Base-by-base conservation (phyloP, 2,113 vertebrate species). In the Cyrtonyx montezumae region DNA sequence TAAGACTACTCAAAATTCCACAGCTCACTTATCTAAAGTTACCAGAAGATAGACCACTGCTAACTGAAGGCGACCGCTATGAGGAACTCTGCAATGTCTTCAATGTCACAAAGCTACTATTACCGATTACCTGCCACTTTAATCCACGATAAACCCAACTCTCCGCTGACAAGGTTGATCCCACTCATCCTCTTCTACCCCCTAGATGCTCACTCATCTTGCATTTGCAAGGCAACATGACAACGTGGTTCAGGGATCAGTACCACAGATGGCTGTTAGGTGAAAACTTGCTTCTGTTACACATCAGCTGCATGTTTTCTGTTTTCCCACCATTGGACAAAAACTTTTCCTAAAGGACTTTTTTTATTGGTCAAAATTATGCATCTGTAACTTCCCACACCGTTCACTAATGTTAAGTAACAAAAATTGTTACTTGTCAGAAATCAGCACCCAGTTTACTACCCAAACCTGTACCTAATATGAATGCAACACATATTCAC, bases 111-210 rank as follows among this genome's bases (percentile, higher is more conserved):
- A 90, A 67, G 71, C 71, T 68, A 59, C 4, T 14, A 78, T 90
- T 87, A 79, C 88, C 46, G 67, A 93, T 75, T 77, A 95, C 73
- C 79, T 91, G 88, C 76, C 66, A 81, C 74, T 88, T 91, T 68
- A 92, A 95, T 92, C 77, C 51, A 8, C 4, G 37, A 67, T 53
- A 95, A 96, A 94, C 63, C 86, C 84, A 88, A 43, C 56, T 68
- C 84, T 84, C 58, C 36, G 66, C 73, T 49, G 63, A 61, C 68
- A 90, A 65, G 61, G 91, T 77, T 85, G 91, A 91, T 88, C 76
- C 87, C 74, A 63, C 61, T 86, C 91, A 93, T 78, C 66, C 69
- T 75, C 80, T 77, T 77, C 77, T 80, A 34, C 11, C 73, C 86
- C 79, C 30, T 43, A 77, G 53, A 85, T 37, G 62, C 74, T 93